Evolutionary conservation across 37 sponge, comb jelly and placozoan genomes (phyloP), one percentile per base, ranked within the genome.

Genomic region (Haliclona indistincta): DNA sequence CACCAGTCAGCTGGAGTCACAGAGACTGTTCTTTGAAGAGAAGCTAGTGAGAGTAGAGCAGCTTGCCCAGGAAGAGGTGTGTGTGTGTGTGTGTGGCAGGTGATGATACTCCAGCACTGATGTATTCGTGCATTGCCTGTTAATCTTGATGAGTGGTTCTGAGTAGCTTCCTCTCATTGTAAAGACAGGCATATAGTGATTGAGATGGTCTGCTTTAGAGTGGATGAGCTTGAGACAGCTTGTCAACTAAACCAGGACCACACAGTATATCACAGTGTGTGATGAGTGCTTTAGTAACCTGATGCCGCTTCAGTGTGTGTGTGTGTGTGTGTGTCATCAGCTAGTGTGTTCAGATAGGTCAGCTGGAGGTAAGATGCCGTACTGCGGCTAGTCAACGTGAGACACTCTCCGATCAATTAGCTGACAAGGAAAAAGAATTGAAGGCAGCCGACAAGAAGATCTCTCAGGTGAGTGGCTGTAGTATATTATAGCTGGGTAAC

Each of bases 11-110:
- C 71, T 98, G 38, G 99, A 98, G 67, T 92, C 96, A 0, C 99
- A 98, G 83, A 61, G 99, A 43, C 67, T 81, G 10, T 98, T 87
- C 81, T 98, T 95, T 83, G 96, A 98, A 66, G 93, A 92, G 74
- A 95, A 95, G 55, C 52, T 98, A 37, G 64, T 84, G 0, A 42
- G 68, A 53, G 77, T 91, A 6, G 95, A 97, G 47, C 69, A 85
- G 43, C 92, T 84, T 34, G 68, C 91, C 19, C 64, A 64, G 52
- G 85, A 94, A 25, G 72, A 94, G 78, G 95, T 91, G 23, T 19
- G 68, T 61, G 55, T 35, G 34, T 56, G 0, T 25, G 20, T 47
- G 8, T 47, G 49, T 47, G 49, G 49, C 49, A 47, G 13, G 49
- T 47, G 49, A 47, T 26, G 34, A 63, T 11, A 10, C 37, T 22